phyloP scores from a whole-genome alignment of 2,113 vertebrate genomes.

The Tapirus terrestris region DNA sequence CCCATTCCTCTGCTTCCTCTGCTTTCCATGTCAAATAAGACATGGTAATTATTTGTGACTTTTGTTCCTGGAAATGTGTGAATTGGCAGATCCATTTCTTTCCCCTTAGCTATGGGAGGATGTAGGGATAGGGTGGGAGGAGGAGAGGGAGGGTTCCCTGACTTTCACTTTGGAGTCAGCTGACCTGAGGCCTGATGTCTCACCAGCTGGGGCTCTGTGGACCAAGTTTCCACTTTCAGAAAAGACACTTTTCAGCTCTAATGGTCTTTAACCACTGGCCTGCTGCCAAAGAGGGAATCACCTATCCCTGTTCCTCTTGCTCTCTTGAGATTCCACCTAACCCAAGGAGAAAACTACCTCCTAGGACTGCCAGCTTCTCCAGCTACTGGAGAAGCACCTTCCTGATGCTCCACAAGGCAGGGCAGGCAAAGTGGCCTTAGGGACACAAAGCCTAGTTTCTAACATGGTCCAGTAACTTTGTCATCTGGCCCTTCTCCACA shows the following conservation, averaged over 20 bases:
- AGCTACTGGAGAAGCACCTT: neutral
- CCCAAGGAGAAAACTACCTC: neutral
- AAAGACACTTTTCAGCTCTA: neutral
- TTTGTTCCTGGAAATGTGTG: neutral
- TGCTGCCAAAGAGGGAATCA: neutral
- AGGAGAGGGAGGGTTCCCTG: accelerated
- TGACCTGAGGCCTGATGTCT: neutral
- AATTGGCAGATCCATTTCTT: neutral
- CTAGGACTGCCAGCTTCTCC: neutral
- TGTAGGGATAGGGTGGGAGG: neutral
- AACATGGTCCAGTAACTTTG: neutral
- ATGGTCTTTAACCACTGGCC: neutral
- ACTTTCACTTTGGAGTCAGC: neutral
- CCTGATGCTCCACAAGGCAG: neutral
- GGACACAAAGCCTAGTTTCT: accelerated
- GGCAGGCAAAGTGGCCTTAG: neutral
- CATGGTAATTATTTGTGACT: neutral
- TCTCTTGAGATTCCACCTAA: neutral
- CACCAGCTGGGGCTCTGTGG: neutral
- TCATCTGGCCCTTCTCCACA: neutral
- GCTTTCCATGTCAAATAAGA: neutral
- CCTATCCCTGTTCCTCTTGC: neutral
- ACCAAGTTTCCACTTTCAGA: neutral
- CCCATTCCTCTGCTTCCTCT: neutral
- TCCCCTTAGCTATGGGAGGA: neutral